Evolutionary conservation across 1,140 invertebrate species (phyloP).

Genomic region (Piezodorus guildinii): DNA sequence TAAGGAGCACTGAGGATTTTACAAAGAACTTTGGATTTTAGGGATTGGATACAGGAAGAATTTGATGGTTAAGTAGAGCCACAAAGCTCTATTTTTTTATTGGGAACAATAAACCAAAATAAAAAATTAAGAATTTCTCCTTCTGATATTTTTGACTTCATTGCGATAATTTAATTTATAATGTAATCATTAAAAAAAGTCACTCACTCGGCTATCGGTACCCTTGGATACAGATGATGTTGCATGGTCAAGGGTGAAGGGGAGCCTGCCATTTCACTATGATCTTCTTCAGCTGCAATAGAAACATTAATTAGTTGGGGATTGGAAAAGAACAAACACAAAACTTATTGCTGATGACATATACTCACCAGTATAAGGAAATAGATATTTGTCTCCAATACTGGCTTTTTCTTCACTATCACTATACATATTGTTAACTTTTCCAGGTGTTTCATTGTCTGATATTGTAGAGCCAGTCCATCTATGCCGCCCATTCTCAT

Average conservation of each 20-base stretch:
- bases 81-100: no score
- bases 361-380: slow-evolving; percentile 35
- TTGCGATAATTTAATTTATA: no score
- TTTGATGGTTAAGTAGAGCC: no score
- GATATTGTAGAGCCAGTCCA: slow-evolving; percentile 29
- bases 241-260: slow-evolving; percentile 12
- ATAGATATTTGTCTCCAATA: slow-evolving; percentile 35
- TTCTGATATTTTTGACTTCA: no score
- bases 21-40: no score
- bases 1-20: no score
- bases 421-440: slow-evolving; percentile 6
- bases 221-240: slow-evolving; percentile 1
- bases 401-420: slow-evolving; percentile 25
- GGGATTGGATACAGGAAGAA: no score
- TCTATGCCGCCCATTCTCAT: slow-evolving; percentile 24
- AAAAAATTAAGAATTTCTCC: no score
- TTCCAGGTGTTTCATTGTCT: slow-evolving; percentile 23
- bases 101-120: no score
- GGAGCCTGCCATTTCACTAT: not conserved
- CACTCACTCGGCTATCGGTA: slow-evolving; percentile 7
- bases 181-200: not conserved
- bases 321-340: not conserved
- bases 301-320: not conserved
- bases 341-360: not conserved
- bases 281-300: slow-evolving; percentile 9